Conservation (phyloP, 2,888 invertebrate species). For the Pseudolycoriella hygida region DNA sequence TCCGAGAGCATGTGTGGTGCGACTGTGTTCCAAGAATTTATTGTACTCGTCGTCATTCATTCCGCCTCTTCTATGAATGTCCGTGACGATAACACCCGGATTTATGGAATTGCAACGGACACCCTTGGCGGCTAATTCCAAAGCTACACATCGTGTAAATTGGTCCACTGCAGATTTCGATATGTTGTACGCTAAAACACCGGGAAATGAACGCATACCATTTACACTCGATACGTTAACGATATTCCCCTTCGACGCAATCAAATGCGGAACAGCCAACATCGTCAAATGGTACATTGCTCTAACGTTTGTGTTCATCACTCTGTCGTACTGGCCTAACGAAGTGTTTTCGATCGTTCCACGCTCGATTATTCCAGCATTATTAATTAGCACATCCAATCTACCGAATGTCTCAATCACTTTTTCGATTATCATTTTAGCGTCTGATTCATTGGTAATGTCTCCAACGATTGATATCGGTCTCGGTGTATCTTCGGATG, state of each 20-base stretch:
- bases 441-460: constrained; percentile 47
- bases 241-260: constrained; percentile 60
- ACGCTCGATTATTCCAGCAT: constrained; percentile 58
- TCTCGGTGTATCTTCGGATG: constrained; percentile 25
- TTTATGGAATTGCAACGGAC: constrained; percentile 49
- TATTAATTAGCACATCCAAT: constrained; percentile 66
- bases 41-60: constrained; percentile 39
- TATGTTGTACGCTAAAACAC: constrained; percentile 47
- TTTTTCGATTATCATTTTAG: constrained; percentile 42
- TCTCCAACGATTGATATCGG: constrained; percentile 43
- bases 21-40: constrained; percentile 42
- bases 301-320: constrained; percentile 75
- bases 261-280: constrained; percentile 64
- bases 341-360: constrained; percentile 66
- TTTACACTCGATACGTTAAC: constrained; percentile 82
- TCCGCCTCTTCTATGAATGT: constrained; percentile 46
- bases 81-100: constrained; percentile 49
- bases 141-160: constrained; percentile 48
- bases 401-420: constrained; percentile 47
- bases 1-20: constrained; percentile 49
- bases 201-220: constrained; percentile 45
- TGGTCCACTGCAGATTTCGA: constrained; percentile 57
- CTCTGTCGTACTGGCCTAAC: constrained; percentile 62
- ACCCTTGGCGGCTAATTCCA: constrained; percentile 36
- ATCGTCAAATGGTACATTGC: constrained; percentile 58